Percentiles rank a stretch among this genome's conserved stretches.
phyloP scores from a whole-genome alignment of 2,797 vertebrate genomes.

The Zenarchopterus dispar region DNA sequence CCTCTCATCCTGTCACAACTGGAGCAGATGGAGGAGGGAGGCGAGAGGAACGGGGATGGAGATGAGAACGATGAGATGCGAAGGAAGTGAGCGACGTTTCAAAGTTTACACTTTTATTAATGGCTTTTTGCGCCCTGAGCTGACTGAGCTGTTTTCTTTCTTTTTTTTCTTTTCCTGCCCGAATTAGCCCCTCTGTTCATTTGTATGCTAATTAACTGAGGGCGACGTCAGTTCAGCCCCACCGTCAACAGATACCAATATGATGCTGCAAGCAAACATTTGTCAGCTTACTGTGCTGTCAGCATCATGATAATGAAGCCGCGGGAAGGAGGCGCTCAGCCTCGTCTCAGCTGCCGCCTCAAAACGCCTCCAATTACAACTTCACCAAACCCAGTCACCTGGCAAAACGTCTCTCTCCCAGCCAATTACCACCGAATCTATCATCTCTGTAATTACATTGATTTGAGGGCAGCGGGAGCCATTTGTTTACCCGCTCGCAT shows the following conservation, averaged over 20 bases:
- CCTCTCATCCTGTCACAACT: slow-evolving; percentile 48
- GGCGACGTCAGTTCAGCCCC: slow-evolving; percentile 54
- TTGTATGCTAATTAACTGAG: slow-evolving; percentile 75
- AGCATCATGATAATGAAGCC: slow-evolving; percentile 67
- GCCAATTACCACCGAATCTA: slow-evolving; percentile 72
- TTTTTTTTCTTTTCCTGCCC: slow-evolving; percentile 21
- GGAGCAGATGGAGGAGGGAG: slow-evolving; percentile 31
- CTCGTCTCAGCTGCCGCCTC: slow-evolving; percentile 53
- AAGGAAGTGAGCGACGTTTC: slow-evolving; percentile 33
- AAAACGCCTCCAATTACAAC: slow-evolving; percentile 73
- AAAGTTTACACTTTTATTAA: slow-evolving; percentile 63
- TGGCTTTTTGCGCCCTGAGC: slow-evolving; percentile 26
- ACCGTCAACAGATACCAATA: slow-evolving; percentile 70
- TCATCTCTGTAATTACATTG: slow-evolving; percentile 68
- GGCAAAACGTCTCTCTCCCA: slow-evolving; percentile 71
- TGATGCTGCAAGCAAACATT: slow-evolving; percentile 78
- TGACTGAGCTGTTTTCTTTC: slow-evolving; percentile 42
- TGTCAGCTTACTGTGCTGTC: slow-evolving; percentile 75
- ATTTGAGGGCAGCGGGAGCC: slow-evolving; percentile 57
- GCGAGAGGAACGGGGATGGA: neutral
- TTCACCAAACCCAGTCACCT: slow-evolving; percentile 65
- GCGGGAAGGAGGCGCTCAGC: slow-evolving; percentile 56
- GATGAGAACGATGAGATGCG: slow-evolving; percentile 22
- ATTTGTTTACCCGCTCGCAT: slow-evolving; percentile 58
- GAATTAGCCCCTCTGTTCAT: slow-evolving; percentile 73